Conservation (phyloP, 1,140 invertebrate species). For the Dendroctonus valens region DNA sequence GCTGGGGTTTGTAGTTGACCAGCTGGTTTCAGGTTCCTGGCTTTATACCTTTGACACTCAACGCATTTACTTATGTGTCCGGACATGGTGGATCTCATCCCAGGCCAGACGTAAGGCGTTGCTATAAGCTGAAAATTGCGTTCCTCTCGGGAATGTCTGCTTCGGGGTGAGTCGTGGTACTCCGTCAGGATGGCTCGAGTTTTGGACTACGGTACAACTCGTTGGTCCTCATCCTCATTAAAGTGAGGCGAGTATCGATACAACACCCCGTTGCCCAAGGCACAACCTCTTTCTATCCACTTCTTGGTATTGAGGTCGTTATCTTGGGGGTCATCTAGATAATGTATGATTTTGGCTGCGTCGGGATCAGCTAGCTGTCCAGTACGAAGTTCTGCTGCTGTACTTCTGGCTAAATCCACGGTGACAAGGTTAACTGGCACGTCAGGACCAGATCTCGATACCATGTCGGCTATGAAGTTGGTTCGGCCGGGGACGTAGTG, state of each 20-base stretch:
- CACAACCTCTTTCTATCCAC: constrained; percentile 37
- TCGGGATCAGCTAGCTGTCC: constrained; percentile 32
- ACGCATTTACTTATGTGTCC: constrained; percentile 32
- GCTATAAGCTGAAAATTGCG: constrained; percentile 37
- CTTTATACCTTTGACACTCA: constrained; percentile 37
- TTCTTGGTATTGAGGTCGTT: constrained; percentile 25
- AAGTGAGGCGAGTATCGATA: constrained; percentile 39
- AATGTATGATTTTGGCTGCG: constrained; percentile 29
- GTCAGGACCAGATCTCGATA: constrained; percentile 16
- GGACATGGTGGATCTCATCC: constrained; percentile 39
- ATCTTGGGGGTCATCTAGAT: constrained; percentile 22
- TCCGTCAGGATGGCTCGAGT: constrained; percentile 26
- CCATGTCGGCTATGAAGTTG: constrained; percentile 31
- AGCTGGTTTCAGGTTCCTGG: constrained; percentile 32
- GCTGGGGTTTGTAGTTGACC: constrained; percentile 35
- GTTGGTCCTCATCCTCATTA: constrained; percentile 39
- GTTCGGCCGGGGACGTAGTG: constrained; percentile 33
- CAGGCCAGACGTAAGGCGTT: constrained; percentile 42
- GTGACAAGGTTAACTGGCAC: constrained; percentile 22
- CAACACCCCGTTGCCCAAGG: constrained; percentile 43
- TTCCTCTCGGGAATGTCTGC: constrained; percentile 42
- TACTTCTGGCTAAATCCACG: not conserved
- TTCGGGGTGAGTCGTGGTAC: constrained; percentile 40
- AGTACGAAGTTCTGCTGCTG: constrained; percentile 3
- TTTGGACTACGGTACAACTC: constrained; percentile 37